These are phyloP conservation scores for Adelognathus sp. DNA, from an alignment of 2,888 invertebrate species.

Conservation along the genomic window DNA sequence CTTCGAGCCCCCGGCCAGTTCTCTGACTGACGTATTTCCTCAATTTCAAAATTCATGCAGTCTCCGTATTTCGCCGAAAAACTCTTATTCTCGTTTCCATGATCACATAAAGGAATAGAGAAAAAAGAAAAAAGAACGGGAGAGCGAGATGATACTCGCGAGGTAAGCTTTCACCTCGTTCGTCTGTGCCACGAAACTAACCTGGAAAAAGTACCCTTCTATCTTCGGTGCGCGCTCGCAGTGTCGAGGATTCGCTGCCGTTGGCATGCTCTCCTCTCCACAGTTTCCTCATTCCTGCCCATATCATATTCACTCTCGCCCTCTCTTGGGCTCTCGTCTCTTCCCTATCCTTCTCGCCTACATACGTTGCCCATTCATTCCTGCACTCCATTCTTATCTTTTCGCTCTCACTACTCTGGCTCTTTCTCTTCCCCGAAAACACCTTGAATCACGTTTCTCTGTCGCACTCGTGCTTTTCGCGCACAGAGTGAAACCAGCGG, in stretches of 20 bases:
- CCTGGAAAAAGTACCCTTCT: conserved; percentile 3
- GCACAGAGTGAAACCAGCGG: conserved; percentile 36
- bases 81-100: neutral
- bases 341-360: conserved; percentile 4
- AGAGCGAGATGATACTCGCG: neutral
- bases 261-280: neutral
- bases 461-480: conserved; percentile 18
- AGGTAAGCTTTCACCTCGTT: conserved; percentile 10
- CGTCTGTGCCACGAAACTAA: conserved; percentile 10
- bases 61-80: neutral
- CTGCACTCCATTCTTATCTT: conserved; percentile 2
- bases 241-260: neutral
- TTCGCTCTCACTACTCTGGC: conserved; percentile 17
- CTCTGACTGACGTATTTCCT: neutral
- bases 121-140: too few species aligned
- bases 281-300: neutral
- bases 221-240: neutral
- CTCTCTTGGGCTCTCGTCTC: neutral
- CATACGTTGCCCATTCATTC: conserved; percentile 1
- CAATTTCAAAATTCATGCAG: conserved; percentile 27
- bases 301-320: too few species aligned
- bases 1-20: neutral
- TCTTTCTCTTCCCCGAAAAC: conserved; percentile 32
- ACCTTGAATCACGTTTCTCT: conserved; percentile 2
- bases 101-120: too few species aligned